phyloP scores from a whole-genome alignment of 2,797 vertebrate genomes.

The Gadopsis marmoratus region DNA sequence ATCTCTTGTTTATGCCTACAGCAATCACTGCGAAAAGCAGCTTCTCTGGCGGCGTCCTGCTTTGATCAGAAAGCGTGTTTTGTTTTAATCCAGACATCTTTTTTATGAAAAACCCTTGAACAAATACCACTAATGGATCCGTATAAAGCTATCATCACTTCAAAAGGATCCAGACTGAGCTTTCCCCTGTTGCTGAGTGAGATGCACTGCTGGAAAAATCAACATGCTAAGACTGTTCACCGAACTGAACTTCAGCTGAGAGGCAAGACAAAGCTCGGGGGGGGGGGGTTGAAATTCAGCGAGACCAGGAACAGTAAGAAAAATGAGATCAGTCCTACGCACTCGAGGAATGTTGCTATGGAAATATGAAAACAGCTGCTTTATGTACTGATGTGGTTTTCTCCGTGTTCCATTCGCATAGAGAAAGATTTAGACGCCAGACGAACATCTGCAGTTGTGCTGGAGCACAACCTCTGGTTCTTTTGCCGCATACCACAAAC shows the following conservation, averaged over 20 bases:
- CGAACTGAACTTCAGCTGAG: not conserved
- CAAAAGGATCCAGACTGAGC: constrained; percentile 35
- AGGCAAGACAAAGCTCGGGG: not conserved
- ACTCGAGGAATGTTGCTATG: too few species aligned
- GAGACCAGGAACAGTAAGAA: not conserved
- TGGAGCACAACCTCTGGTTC: not conserved
- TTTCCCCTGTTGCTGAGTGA: constrained; percentile 17
- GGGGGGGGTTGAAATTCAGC: not conserved
- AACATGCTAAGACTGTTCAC: constrained; percentile 5
- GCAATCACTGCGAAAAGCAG: constrained; percentile 37
- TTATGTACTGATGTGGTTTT: not conserved
- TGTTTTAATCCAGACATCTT: constrained; percentile 30
- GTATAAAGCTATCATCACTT: constrained; percentile 29
- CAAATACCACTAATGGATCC: constrained; percentile 19
- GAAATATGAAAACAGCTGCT: not conserved
- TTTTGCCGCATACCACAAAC: not conserved
- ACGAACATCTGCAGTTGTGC: not conserved
- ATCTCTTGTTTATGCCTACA: constrained; percentile 57
- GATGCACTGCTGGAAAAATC: constrained; percentile 7
- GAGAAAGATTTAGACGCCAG: not conserved
- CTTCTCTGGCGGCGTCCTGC: constrained; percentile 27
- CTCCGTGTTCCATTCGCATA: not conserved
- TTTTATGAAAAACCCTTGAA: not conserved
- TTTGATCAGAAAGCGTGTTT: constrained; percentile 61
- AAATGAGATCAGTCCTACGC: not conserved